Base-by-base conservation (phyloP, 2,888 invertebrate genomes). In the Notodonta dromedarius region DNA sequence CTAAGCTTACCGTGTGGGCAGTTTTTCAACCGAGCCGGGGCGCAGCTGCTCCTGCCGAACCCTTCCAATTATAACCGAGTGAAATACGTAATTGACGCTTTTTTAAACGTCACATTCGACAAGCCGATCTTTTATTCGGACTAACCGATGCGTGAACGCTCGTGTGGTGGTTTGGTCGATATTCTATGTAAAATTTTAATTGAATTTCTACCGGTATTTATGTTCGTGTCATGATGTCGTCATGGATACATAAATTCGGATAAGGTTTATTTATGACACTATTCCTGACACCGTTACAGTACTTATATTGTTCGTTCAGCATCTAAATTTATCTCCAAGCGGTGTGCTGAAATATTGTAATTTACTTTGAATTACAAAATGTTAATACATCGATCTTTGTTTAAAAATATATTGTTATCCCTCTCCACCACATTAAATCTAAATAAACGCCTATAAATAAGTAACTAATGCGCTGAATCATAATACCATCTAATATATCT, bases 41-140 rank as follows among this genome's bases (percentile, higher is more conserved):
- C 63, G 63, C 72, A 76, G 70, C 68, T 73, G 75, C 64, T 58
- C 52, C 53, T 2, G 24, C 61, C 61, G 65, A 65, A 65, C 71
- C 60, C 60, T 61, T 69, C 71, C 59, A 66, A 71, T 70, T 75
- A 67, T 68, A 54, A 61, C 63, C 32, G 63, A 57, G 32, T 32
- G 65, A 53, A 46, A 57, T 11, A 62, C 62, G 68, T 72, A 69
- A 71, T 74, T 71, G 66, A 67, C 71, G 67, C 60, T 66, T 68
- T 67, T 71, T 70, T 58, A 54, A 66, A 60, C 59, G 46, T 67
- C 14, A 63, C 60, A 56, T 66, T 67, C 64, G 62, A 70, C 68
- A 70, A 68, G 59, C 56, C 61, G 42, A 54, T 70, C 65, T 61
- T 64, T 62, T 52, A 53, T 53, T n/a, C 48, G 48, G 50, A 53